Evolutionary conservation across 2,797 vertebrate genomes (phyloP).

Genomic region (Agapornis canus): DNA sequence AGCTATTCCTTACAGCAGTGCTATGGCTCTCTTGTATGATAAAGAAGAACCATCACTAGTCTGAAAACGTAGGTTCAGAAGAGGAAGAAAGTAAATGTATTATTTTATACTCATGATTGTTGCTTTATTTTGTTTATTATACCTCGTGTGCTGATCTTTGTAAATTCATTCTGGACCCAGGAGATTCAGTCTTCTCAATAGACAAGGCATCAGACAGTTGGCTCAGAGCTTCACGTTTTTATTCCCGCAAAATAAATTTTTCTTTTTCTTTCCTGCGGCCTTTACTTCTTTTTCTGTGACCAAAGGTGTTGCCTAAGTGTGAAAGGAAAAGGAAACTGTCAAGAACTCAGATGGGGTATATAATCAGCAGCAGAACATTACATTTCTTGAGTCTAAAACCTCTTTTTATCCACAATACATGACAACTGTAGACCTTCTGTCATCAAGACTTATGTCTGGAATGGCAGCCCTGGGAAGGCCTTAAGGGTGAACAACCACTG

Average conservation of each 20-base stretch:
- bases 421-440: not conserved
- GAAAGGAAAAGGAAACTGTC: constrained; percentile 32
- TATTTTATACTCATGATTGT: not conserved
- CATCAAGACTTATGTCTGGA: not conserved
- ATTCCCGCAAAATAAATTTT: not conserved
- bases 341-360: not conserved
- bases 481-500: not conserved
- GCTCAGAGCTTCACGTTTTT: not conserved
- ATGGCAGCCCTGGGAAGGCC: not conserved
- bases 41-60: not conserved
- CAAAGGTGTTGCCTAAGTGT: constrained; percentile 2
- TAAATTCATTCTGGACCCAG: not conserved
- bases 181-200: not conserved
- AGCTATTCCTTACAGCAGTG: not conserved
- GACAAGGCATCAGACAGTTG: not conserved
- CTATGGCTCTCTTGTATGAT: not conserved
- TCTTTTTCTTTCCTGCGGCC: constrained; percentile 8
- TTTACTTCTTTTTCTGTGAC: constrained; percentile 27
- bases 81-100: not conserved
- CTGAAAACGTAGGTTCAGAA: not conserved
- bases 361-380: not conserved
- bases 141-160: not conserved
- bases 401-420: not conserved
- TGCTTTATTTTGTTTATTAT: not conserved
- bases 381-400: not conserved